Evolutionary conservation across 35 echinoderm and acorn worm genomes (phyloP).

Genomic region (Hemicentrotus pulcherrimus): DNA sequence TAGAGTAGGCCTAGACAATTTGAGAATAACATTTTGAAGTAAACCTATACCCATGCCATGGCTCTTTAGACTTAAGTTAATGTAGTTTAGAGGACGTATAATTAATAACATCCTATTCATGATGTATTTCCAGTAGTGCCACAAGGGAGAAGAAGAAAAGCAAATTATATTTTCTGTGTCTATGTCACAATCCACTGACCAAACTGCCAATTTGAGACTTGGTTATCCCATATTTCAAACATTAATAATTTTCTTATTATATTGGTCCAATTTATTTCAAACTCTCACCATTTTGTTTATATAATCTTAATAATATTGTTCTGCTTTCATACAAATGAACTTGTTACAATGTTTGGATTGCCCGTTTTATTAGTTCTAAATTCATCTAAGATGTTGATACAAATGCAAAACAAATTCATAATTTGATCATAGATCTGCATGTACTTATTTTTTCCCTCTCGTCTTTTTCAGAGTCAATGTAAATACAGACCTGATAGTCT

Average conservation of each 20-base stretch:
- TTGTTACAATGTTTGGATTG: neutral
- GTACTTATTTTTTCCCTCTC: neutral
- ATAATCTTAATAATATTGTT: neutral
- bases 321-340: no score
- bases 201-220: no score
- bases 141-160: neutral
- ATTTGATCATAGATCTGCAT: neutral
- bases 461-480: constrained; percentile 76
- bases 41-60: no score
- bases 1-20: no score
- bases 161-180: neutral
- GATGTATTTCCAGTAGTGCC: no score
- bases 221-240: no score
- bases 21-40: no score
- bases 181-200: neutral
- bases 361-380: neutral
- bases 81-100: no score
- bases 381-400: neutral
- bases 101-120: no score
- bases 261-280: no score
- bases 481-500: constrained; percentile 93
- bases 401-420: neutral
- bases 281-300: neutral
- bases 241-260: no score
- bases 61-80: no score